Percentiles rank a stretch among this genome's conserved stretches.
Conservation (phyloP, 2,113 vertebrate genomes). For the Daboia siamensis region DNA sequence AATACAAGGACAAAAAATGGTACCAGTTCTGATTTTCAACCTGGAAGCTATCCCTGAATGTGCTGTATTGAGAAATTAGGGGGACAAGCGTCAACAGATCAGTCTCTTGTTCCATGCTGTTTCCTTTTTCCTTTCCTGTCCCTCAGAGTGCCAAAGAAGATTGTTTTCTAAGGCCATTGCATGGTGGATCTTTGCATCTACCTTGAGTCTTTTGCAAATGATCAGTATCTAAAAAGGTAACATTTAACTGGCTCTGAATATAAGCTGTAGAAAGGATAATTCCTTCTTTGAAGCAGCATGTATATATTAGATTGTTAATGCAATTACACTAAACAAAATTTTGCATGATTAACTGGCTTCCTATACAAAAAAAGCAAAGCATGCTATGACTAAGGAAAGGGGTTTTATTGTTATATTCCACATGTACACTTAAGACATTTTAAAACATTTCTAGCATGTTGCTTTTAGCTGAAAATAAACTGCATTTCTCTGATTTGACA, state of each 20-base stretch:
- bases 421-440: conserved; percentile 72
- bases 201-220: conserved; percentile 40
- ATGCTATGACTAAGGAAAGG: conserved; percentile 74
- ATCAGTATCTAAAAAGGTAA: conserved; percentile 65
- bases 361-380: conserved; percentile 70
- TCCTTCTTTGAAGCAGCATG: conserved; percentile 67
- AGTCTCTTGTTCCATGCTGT: conserved; percentile 28
- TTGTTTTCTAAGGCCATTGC: not conserved
- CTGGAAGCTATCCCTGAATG: conserved; percentile 45
- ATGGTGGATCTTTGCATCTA: not conserved
- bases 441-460: conserved; percentile 69
- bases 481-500: conserved; percentile 46
- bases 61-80: conserved; percentile 64
- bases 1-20: conserved; percentile 99
- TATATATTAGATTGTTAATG: conserved; percentile 86
- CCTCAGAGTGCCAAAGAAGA: conserved; percentile 45
- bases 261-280: conserved; percentile 60
- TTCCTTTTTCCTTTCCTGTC: conserved; percentile 64
- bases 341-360: conserved; percentile 87
- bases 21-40: conserved; percentile 89
- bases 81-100: conserved; percentile 66
- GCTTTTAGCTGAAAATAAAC: conserved; percentile 41
- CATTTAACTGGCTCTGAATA: conserved; percentile 65
- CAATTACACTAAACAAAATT: conserved; percentile 67
- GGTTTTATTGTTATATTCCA: conserved; percentile 79